These are phyloP conservation scores for Macaria notata DNA, from an alignment of 2,888 invertebrate species.

Conservation along the genomic window DNA sequence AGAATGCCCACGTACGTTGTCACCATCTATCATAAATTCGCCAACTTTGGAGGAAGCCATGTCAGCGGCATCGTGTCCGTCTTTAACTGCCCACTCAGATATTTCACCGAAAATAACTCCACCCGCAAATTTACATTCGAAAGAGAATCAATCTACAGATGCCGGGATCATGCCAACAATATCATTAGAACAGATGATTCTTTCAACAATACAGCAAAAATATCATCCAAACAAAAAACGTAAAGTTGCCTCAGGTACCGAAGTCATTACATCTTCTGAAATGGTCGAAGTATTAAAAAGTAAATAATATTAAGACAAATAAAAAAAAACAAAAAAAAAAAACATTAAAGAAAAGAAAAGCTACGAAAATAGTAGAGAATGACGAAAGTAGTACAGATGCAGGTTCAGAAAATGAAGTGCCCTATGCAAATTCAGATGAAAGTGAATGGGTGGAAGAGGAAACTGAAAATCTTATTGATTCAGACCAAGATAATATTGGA, in stretches of 20 bases:
- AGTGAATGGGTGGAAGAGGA: constrained; percentile 13
- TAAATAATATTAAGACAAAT: constrained; percentile 7
- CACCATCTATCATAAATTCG: constrained; percentile 10
- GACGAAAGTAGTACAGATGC: too few species aligned
- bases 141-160: constrained; percentile 13
- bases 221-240: constrained; percentile 14
- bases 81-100: constrained; percentile 5
- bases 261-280: constrained; percentile 22
- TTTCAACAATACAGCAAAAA: constrained; percentile 10
- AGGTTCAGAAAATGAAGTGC: constrained; percentile 7
- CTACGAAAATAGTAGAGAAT: constrained; percentile 1
- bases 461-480: not conserved
- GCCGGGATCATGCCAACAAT: constrained; percentile 8
- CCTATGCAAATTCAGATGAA: constrained; percentile 8
- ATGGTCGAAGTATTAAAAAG: constrained; percentile 7
- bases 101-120: constrained; percentile 1
- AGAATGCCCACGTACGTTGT: too few species aligned
- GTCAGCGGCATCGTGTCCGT: not conserved
- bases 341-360: not conserved
- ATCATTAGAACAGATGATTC: constrained; percentile 7
- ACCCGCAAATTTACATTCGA: constrained; percentile 11
- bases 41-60: constrained; percentile 8
- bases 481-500: constrained; percentile 4
- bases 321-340: constrained; percentile 6
- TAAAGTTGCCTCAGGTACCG: constrained; percentile 24